Base-by-base conservation (phyloP, 2,888 invertebrate genomes). In the Cephonodes hylas region DNA sequence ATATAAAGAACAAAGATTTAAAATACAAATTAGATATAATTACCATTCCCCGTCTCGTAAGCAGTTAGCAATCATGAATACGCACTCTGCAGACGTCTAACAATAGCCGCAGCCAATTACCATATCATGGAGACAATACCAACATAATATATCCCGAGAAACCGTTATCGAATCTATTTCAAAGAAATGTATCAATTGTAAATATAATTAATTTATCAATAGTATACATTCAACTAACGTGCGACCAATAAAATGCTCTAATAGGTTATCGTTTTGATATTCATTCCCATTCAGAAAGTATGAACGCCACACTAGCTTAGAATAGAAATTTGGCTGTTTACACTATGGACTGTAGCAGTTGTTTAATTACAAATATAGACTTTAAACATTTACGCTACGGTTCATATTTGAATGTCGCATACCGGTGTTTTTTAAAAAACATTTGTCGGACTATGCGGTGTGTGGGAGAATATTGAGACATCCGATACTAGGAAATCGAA, bases 401-500 rank as follows among this genome's bases (percentile, higher is more conserved):
- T 53, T 53, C 18, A 27, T 4, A 31, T 10, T 53, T 4, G 31
- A 18, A n/a, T 53, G 15, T 18, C 31, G 18, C 15, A 15, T 27
- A 7, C 31, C 31, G 2, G 10, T 22, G 31, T 6, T 48, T 15
- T 48, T 6, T 20, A 44, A 42, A 58, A 42, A 23, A 20, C 15
- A 1, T 48, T 38, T 67, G 67, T 64, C 66, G 60, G 60, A 61
- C 61, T 63, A 65, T 67, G 64, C 61, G 68, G 46, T 38, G 38
- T 79, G 84, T 85, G 85, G 80, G 85, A 85, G 81, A 78, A 71
- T 70, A 69, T 67, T 73, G 64, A 65, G 86, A 80, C 71, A 87
- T 78, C 73, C 71, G 85, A 88, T 85, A 88, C 82, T 76, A 80
- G 76, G 81, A 79, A 84, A 76, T 65, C 64, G 80, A 77, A 76